Base-by-base conservation (phyloP, 2,888 invertebrate genomes). In the Laspeyria flexula region DNA sequence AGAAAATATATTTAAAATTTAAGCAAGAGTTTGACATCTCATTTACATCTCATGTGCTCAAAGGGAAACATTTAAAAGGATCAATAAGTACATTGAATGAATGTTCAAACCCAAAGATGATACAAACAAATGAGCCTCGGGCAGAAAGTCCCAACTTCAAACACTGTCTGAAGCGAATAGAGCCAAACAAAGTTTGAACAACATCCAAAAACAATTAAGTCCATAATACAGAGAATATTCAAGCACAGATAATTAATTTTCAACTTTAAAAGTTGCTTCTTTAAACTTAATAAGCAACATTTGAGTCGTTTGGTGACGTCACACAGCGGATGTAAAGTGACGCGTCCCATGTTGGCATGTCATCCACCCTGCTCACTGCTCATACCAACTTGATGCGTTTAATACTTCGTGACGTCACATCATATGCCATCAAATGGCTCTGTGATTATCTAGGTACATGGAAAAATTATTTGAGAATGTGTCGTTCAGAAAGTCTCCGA, bases 221-320 rank as follows among this genome's bases (percentile, higher is more conserved):
- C 55, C 64, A 66, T 63, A 70, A 66, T 53, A 63, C 67, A 48
- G 60, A 55, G 43, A 40, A 60, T 60, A 70, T 60, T 67, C 55
- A 66, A 66, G 70, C 49, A 54, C 60, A 66, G 71, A 66, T 67
- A 70, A 68, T 68, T 68, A 68, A 70, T 70, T 70, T 54, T 39
- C 29, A 60, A 68, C 57, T 53, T 66, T 60, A 52, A 67, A 70
- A 67, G 64, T 70, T 54, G 55, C 53, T 63, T 49, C 56, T 27
- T 51, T 41, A 51, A 63, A 60, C 63, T 70, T 70, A 63, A 50
- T 66, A 52, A 60, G 53, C 41, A 60, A 56, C 50, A 48, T 66
- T 63, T 66, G 64, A 66, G 46, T 45, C 16, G 42, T 37, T n/a
- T 23, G 27, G 9, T 31, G 33, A 40, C 41, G 34, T 29, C 6